Conservation (phyloP, 2,113 vertebrate genomes). For the Synchiropus splendidus region DNA sequence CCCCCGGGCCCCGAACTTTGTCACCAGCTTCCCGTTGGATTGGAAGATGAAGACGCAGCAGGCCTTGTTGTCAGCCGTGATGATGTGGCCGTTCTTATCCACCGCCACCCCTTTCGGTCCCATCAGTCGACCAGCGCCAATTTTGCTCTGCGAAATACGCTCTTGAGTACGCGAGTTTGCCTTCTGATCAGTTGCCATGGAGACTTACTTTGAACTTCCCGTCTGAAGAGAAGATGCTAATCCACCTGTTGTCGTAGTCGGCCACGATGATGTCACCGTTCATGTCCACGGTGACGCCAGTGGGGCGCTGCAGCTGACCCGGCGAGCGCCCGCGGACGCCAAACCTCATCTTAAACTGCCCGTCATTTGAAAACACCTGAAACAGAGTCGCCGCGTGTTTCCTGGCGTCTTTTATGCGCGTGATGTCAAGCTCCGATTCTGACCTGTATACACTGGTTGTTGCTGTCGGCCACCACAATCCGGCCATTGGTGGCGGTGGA, state of each 20-base stretch:
- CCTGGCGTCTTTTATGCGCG: no score
- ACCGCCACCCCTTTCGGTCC: conserved; percentile 92
- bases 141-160: conserved; percentile 73
- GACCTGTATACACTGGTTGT: conserved; percentile 77
- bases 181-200: no score
- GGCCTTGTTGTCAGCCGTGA: conserved; percentile 93
- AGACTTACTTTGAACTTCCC: conserved; percentile 91
- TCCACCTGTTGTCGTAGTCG: conserved; percentile 96
- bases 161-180: no score
- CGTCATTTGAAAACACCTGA: conserved; percentile 90
- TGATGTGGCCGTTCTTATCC: conserved; percentile 91
- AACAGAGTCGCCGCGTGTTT: neutral
- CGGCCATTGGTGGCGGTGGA: conserved; percentile 80
- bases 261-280: conserved; percentile 93
- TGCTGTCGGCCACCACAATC: conserved; percentile 93
- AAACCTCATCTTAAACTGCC: conserved; percentile 90
- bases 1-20: conserved; percentile 85
- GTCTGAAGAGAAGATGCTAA: conserved; percentile 92
- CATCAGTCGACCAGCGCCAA: conserved; percentile 87
- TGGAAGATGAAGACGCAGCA: conserved; percentile 98
- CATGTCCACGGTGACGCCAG: conserved; percentile 85
- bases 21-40: conserved; percentile 89
- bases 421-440: no score
- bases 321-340: conserved; percentile 91
- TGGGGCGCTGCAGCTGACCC: conserved; percentile 92